These are phyloP conservation scores for Pollenia angustigena DNA, from an alignment of 2,888 invertebrate genomes.

Conservation along the genomic window DNA sequence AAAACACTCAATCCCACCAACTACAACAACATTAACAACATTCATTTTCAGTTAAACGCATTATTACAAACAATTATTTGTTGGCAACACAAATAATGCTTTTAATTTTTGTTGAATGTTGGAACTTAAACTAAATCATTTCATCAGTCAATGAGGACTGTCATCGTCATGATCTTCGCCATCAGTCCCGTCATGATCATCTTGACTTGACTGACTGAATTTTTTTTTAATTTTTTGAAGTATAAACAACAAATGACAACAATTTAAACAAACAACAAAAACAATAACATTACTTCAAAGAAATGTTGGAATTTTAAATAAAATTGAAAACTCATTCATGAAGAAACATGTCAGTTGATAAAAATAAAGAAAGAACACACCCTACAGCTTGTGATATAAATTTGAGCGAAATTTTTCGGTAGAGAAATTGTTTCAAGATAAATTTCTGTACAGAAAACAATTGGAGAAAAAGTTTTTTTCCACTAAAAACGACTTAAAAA, in stretches of 20 bases:
- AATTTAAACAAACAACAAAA: slow-evolving; percentile 25
- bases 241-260: slow-evolving; percentile 49
- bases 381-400: neutral
- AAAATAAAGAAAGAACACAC: slow-evolving; percentile 11
- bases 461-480: too few relatives aligned
- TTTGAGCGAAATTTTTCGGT: neutral
- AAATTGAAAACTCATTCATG: slow-evolving; percentile 17
- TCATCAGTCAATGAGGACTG: slow-evolving; percentile 66
- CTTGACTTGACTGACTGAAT: slow-evolving; percentile 31
- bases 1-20: slow-evolving; percentile 7
- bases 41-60: slow-evolving; percentile 67
- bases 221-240: neutral
- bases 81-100: slow-evolving; percentile 54
- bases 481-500: too few relatives aligned
- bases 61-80: slow-evolving; percentile 65
- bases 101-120: slow-evolving; percentile 14
- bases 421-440: neutral
- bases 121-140: slow-evolving; percentile 68
- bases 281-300: slow-evolving; percentile 7
- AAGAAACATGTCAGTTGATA: slow-evolving; percentile 20
- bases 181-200: slow-evolving; percentile 51
- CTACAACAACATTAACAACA: slow-evolving; percentile 26
- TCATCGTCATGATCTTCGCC: slow-evolving; percentile 52
- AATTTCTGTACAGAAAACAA: too few relatives aligned
- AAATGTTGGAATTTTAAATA: slow-evolving; percentile 48